These are phyloP conservation scores for Drosophila recens DNA, from an alignment of 2,888 invertebrate genomes.

Conservation along the genomic window DNA sequence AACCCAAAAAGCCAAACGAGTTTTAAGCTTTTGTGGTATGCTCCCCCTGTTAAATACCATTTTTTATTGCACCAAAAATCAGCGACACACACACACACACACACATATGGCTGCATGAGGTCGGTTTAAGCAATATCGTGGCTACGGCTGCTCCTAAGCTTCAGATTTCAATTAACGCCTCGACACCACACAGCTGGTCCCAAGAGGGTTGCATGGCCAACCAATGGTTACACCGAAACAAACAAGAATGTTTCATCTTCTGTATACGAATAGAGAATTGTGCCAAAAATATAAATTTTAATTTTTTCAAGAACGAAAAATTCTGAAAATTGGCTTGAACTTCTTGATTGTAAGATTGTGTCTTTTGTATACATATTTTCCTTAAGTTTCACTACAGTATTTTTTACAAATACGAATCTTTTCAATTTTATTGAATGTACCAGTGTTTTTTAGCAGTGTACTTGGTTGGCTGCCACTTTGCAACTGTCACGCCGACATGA, in stretches of 20 bases:
- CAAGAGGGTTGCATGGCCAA: constrained; percentile 19
- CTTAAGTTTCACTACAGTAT: background rate
- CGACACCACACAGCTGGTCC: constrained; percentile 21
- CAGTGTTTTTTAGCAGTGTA: background rate
- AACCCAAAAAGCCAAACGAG: constrained; percentile 26
- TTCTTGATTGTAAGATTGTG: background rate
- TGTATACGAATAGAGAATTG: background rate
- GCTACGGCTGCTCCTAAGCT: constrained; percentile 52
- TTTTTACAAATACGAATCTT: background rate
- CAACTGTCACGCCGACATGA: constrained; percentile 51
- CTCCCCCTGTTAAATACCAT: constrained; percentile 60
- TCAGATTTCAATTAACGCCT: constrained; percentile 74
- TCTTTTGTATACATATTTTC: background rate
- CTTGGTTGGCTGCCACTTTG: constrained; percentile 38
- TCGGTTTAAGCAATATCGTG: constrained; percentile 40
- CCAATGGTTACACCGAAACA: background rate
- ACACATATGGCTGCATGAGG: constrained; percentile 60
- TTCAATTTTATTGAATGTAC: background rate
- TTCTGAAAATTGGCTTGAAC: background rate
- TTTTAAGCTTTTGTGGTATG: constrained; percentile 46
- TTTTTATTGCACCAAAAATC: constrained; percentile 76
- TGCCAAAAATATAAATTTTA: background rate
- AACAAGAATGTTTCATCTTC: background rate
- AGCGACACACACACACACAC: constrained; percentile 31
- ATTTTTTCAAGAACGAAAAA: background rate